A percentile compares a stretch with the other conserved stretches of the same genome.
These are phyloP conservation scores for Planococcus citri DNA, from an alignment of 1,140 invertebrate genomes.

Conservation along the genomic window DNA sequence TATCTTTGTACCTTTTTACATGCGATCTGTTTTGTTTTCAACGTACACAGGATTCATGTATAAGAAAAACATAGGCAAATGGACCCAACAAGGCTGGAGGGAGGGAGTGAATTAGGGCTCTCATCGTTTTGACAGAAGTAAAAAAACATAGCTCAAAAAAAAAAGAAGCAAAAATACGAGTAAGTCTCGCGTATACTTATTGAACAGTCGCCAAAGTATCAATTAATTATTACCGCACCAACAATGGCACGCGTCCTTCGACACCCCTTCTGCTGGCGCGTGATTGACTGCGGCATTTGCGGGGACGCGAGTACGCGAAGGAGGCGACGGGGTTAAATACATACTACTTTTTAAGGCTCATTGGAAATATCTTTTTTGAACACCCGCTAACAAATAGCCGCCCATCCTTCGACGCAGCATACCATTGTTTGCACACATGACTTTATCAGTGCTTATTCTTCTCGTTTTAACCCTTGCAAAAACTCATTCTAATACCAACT, in stretches of 20 bases:
- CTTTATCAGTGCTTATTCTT: slow-evolving; percentile 13
- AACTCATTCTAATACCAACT: slow-evolving; percentile 9
- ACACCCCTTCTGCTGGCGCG: neutral
- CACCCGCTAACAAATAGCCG: slow-evolving; percentile 5
- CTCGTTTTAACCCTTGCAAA: slow-evolving; percentile 16
- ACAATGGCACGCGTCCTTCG: neutral
- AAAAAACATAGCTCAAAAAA: too few relatives aligned
- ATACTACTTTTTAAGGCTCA: neutral
- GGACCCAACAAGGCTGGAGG: too few relatives aligned
- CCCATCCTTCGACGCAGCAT: neutral
- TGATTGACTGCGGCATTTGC: too few relatives aligned
- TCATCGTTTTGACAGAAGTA: too few relatives aligned
- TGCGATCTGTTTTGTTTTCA: too few relatives aligned
- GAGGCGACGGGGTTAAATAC: neutral
- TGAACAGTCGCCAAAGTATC: slow-evolving; percentile 1
- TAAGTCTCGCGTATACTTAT: too few relatives aligned
- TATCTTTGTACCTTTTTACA: too few relatives aligned
- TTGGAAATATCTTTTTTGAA: neutral
- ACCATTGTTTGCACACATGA: slow-evolving; percentile 18
- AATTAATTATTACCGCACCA: slow-evolving; percentile 3
- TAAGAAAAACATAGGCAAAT: too few relatives aligned
- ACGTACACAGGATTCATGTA: too few relatives aligned
- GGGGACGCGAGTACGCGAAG: too few relatives aligned
- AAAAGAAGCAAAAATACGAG: too few relatives aligned
- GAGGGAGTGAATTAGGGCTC: too few relatives aligned